Evolutionary conservation across 2,113 vertebrate genomes (phyloP), one percentile per base, ranked within the genome.

Genomic region (Ciconia stormi): DNA sequence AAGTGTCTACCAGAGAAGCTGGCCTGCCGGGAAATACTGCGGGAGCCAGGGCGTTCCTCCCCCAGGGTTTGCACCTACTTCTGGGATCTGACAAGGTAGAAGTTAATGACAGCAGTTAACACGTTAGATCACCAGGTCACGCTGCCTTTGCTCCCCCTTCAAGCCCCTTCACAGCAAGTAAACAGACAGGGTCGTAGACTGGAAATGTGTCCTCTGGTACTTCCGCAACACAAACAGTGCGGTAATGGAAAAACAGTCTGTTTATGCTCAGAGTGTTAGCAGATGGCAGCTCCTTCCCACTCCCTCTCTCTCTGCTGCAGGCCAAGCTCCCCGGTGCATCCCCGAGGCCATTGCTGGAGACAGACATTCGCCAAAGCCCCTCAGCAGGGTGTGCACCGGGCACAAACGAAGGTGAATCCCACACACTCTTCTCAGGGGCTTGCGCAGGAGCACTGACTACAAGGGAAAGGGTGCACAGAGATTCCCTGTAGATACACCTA

Each of bases 241-340:
- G 27, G 82, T 84, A 94, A 97, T 96, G 96, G 95, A 94, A 93
- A 97, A 96, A 92, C 87, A 94, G 90, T 52, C 91, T 98, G 96
- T 85, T 96, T 95, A 65, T 95, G 46, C 81, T 89, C 74, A 49
- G 89, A 94, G 91, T 49, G 71, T 87, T 91, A 91, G 91, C 95
- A 97, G 94, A 95, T 90, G 95, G 95, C 72, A 93, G 83, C 73
- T 87, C 85, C 82, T 90, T 78, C 88, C 71, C 16, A 0, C 29
- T 91, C 55, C 82, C 61, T 40, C 53, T 63, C 53, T 63, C 76
- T 30, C 58, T 4, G 6, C 67, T 65, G 55, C 30, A 10, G 83
- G 44, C 59, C 62, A 9, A 79, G 42, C 77, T 87, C 44, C 59
- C 66, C 0, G 0, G 9, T 36, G 67, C 9, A 1, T 53, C 12